Conservation (phyloP, 2,797 vertebrate species). For the Lindbergichthys nudifrons region DNA sequence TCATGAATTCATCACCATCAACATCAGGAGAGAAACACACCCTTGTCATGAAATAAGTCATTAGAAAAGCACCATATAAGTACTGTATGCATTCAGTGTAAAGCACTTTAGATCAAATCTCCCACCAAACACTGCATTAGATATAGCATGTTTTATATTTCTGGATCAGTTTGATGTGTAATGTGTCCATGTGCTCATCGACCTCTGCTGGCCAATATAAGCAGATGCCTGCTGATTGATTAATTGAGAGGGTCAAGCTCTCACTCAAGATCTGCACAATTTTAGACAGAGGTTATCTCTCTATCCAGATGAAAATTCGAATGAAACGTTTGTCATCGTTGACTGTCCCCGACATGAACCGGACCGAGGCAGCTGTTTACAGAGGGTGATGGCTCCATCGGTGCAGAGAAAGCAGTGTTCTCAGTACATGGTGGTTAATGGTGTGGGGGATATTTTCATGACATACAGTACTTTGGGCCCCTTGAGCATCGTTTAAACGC, state of each 20-base stretch:
- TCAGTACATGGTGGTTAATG: slow-evolving; percentile 34
- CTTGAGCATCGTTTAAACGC: too few relatives aligned
- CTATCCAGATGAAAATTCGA: slow-evolving; percentile 57
- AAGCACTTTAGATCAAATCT: slow-evolving; percentile 50
- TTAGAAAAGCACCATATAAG: slow-evolving; percentile 2
- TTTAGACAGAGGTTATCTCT: slow-evolving; percentile 40
- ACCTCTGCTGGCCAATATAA: slow-evolving; percentile 17
- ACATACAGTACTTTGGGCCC: too few relatives aligned
- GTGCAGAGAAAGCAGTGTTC: slow-evolving; percentile 36
- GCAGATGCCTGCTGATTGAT: slow-evolving; percentile 51
- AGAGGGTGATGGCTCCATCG: slow-evolving; percentile 35
- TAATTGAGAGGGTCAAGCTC: slow-evolving; percentile 43
- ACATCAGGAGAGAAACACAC: neutral
- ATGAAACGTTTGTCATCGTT: slow-evolving; percentile 64
- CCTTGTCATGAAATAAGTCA: neutral
- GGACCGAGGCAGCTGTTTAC: slow-evolving; percentile 46
- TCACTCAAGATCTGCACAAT: slow-evolving; percentile 64
- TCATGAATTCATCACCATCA: neutral
- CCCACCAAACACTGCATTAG: slow-evolving; percentile 36
- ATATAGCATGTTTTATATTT: slow-evolving; percentile 30
- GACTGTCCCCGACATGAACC: slow-evolving; percentile 53
- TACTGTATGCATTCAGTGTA: slow-evolving; percentile 22
- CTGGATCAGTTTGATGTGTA: slow-evolving; percentile 18
- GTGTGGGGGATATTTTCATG: too few relatives aligned
- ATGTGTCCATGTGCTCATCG: slow-evolving; percentile 1